phyloP scores from a whole-genome alignment of 2,113 vertebrate genomes.

The Malurus cyaneus region DNA sequence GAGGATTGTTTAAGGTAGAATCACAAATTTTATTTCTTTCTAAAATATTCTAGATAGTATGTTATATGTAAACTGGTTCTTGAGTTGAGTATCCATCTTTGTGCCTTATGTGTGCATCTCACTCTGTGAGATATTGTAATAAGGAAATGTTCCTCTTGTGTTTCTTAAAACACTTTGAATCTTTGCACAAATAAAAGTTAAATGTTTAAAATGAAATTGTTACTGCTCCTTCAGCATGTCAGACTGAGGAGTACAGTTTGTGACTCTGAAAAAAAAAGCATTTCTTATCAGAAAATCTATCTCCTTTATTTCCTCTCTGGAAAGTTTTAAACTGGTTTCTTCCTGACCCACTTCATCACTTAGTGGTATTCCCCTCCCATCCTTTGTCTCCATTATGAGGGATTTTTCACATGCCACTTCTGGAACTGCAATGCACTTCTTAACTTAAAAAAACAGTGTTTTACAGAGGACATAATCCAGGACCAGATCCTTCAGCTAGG shows the following conservation, averaged over 20 bases:
- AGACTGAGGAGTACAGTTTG: neutral
- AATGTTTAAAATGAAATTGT: neutral
- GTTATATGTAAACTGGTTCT: neutral
- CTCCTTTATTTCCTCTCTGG: neutral
- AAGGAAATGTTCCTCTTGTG: accelerated
- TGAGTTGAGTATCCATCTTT: neutral
- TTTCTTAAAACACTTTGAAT: neutral
- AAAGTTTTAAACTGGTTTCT: neutral
- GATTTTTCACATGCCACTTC: neutral
- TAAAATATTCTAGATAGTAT: neutral
- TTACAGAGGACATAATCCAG: neutral
- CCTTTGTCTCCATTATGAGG: neutral
- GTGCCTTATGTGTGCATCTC: neutral
- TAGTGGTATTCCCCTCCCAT: neutral
- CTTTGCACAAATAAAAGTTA: neutral
- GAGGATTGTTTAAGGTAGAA: neutral
- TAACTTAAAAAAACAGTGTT: neutral
- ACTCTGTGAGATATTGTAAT: neutral
- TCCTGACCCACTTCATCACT: neutral
- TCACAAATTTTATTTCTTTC: neutral
- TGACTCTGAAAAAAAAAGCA: neutral
- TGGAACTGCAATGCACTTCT: neutral
- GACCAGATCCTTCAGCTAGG: neutral
- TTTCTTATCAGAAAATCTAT: neutral
- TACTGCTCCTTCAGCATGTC: neutral